A percentile compares a stretch with the other conserved stretches of the same genome.
These are phyloP conservation scores for Leptopilina boulardi DNA, from an alignment of 1,140 invertebrate species.

Conservation along the genomic window DNA sequence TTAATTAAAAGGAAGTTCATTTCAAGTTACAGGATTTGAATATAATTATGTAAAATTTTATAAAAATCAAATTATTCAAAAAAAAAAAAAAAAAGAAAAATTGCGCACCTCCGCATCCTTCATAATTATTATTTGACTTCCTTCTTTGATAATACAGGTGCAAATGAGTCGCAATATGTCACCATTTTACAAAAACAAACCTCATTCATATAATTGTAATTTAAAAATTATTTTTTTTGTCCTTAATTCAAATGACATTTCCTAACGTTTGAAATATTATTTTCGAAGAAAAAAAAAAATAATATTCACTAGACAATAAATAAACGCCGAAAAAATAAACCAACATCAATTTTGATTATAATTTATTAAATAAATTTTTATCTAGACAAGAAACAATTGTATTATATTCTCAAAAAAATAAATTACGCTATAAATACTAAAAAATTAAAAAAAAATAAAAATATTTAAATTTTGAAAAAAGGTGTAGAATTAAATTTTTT, in stretches of 20 bases:
- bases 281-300: background rate
- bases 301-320: background rate
- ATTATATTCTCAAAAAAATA: too few species aligned
- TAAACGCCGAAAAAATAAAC: background rate
- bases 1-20: background rate
- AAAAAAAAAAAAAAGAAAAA: too few species aligned
- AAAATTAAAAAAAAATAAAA: too few species aligned
- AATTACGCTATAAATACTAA: too few species aligned
- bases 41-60: background rate
- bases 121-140: slow-evolving; percentile 21
- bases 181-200: background rate
- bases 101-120: background rate
- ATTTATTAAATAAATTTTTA: too few species aligned
- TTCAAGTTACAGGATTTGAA: background rate
- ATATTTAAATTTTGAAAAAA: too few species aligned
- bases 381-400: too few species aligned
- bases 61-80: slow-evolving; percentile 13
- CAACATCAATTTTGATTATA: background rate
- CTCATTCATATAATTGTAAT: background rate
- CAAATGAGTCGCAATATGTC: background rate
- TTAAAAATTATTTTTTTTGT: background rate
- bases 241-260: background rate
- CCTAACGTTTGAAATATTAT: background rate
- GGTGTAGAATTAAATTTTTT: too few species aligned
- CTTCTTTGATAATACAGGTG: background rate